phyloP scores from a whole-genome alignment of 2,888 invertebrate genomes.

The Drosophila nr. perissopoda region DNA sequence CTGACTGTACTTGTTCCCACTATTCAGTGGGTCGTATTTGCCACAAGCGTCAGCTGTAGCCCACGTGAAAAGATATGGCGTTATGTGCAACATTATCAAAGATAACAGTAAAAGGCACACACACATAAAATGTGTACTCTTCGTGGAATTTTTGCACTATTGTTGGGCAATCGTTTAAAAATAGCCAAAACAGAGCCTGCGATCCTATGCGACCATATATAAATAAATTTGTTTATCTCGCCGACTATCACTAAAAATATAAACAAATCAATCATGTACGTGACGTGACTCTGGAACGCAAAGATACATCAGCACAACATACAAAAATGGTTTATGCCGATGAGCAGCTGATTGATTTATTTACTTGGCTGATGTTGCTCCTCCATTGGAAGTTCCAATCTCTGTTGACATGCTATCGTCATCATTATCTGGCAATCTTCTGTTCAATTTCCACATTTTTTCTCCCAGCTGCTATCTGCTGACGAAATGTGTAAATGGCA shows the following conservation, averaged over 20 bases:
- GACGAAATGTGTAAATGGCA: constrained; percentile 19
- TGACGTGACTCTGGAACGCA: constrained; percentile 1
- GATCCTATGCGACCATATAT: constrained; percentile 5
- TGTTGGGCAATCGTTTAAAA: constrained; percentile 46
- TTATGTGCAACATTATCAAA: background rate
- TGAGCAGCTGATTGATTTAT: constrained; percentile 67
- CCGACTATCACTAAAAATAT: constrained; percentile 35
- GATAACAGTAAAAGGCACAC: background rate
- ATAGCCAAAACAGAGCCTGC: constrained; percentile 23
- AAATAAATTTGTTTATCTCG: constrained; percentile 44
- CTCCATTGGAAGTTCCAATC: constrained; percentile 5
- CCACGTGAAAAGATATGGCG: constrained; percentile 55
- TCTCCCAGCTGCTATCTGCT: background rate
- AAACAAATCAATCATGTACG: constrained; percentile 64
- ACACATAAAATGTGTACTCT: constrained; percentile 6
- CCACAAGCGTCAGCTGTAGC: constrained; percentile 19
- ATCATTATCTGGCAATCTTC: constrained; percentile 20
- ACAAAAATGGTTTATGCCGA: constrained; percentile 17
- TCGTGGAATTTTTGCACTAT: constrained; percentile 38
- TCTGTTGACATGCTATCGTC: constrained; percentile 19
- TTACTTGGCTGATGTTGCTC: constrained; percentile 42
- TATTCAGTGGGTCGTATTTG: constrained; percentile 24
- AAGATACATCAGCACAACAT: constrained; percentile 25
- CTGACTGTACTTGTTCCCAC: background rate
- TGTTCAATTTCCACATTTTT: constrained; percentile 6